Evolutionary conservation across 2,888 invertebrate genomes (phyloP).

Genomic region (Aphodius sticticus): DNA sequence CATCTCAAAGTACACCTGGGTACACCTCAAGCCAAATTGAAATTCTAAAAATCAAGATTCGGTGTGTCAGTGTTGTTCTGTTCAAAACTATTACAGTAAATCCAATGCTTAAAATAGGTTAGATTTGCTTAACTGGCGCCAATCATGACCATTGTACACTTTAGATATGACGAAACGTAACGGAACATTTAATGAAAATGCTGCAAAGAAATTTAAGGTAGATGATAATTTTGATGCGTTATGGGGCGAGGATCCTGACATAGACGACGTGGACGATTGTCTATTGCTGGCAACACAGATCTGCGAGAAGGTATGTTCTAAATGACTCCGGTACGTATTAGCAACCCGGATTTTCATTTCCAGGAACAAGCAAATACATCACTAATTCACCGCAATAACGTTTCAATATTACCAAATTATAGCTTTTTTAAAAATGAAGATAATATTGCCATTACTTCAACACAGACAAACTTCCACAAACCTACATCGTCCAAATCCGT

Average conservation of each 20-base stretch:
- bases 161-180: conserved; percentile 57
- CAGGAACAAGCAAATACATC: background rate
- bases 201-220: conserved; percentile 36
- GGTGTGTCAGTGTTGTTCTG: background rate
- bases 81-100: background rate
- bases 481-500: conserved; percentile 11
- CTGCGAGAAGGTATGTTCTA: conserved; percentile 37
- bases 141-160: background rate
- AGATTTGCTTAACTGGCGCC: background rate
- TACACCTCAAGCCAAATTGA: too few species aligned
- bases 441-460: conserved; percentile 41
- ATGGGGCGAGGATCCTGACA: conserved; percentile 37
- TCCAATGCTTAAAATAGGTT: background rate
- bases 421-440: conserved; percentile 46
- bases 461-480: conserved; percentile 36
- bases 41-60: background rate
- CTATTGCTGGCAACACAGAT: conserved; percentile 53
- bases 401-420: conserved; percentile 47
- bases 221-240: conserved; percentile 32
- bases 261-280: conserved; percentile 51
- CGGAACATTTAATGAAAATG: conserved; percentile 32
- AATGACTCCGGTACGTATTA: background rate
- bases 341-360: background rate
- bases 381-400: conserved; percentile 36
- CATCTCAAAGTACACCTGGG: too few species aligned